These are phyloP conservation scores for Ptychodera flava DNA, from an alignment of 35 echinoderm and acorn worm species.

Conservation along the genomic window DNA sequence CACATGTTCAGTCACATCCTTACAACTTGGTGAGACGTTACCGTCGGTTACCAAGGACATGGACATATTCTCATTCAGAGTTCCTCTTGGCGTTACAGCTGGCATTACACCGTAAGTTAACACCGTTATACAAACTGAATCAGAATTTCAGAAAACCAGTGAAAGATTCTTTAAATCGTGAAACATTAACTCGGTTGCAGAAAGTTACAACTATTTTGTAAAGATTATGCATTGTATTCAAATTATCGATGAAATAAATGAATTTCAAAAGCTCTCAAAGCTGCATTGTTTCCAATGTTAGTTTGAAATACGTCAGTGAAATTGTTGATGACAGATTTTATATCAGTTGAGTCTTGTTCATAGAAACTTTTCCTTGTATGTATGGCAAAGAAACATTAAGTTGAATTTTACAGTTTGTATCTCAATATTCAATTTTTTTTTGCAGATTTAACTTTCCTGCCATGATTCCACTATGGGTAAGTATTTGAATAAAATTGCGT, in stretches of 20 bases:
- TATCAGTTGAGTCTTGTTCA: not conserved
- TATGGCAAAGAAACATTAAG: not conserved
- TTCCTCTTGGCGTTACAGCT: conserved; percentile 82
- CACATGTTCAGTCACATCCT: conserved; percentile 81
- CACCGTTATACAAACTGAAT: too few relatives aligned
- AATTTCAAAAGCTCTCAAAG: not conserved
- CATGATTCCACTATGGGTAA: conserved; percentile 98
- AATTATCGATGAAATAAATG: not conserved
- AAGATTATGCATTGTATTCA: not conserved
- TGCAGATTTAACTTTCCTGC: conserved; percentile 96
- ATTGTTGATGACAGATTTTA: not conserved
- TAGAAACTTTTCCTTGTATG: not conserved
- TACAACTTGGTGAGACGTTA: conserved; percentile 85
- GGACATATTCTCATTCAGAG: conserved; percentile 89
- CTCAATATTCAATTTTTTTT: too few relatives aligned
- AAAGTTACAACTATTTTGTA: not conserved
- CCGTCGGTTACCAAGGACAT: conserved; percentile 86
- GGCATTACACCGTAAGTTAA: conserved; percentile 96
- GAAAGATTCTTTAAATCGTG: too few relatives aligned
- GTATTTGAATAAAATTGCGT: conserved; percentile 16
- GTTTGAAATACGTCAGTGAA: not conserved
- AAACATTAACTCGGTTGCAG: not conserved
- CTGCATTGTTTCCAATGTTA: not conserved
- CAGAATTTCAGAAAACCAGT: too few relatives aligned
- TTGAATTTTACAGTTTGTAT: too few relatives aligned